These are phyloP conservation scores for Puma concolor DNA, from an alignment of 2,113 vertebrate species.

Conservation along the genomic window DNA sequence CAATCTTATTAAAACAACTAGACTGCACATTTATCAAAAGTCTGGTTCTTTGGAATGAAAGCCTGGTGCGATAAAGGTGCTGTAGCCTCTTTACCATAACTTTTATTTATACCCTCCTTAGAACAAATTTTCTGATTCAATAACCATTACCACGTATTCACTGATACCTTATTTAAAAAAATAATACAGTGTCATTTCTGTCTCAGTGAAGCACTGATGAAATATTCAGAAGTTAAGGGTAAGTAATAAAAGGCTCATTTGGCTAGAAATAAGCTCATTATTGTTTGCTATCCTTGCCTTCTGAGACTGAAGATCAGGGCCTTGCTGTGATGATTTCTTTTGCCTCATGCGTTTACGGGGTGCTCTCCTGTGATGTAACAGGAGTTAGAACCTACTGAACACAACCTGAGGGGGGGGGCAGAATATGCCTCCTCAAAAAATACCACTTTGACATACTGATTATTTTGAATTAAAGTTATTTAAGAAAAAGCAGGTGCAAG, in stretches of 20 bases:
- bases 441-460: neutral
- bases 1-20: slow-evolving; percentile 7
- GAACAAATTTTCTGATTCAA: slow-evolving; percentile 20
- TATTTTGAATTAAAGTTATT: neutral
- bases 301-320: neutral
- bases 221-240: slow-evolving; percentile 29
- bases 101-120: neutral
- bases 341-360: neutral
- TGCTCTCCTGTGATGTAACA: neutral
- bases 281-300: neutral
- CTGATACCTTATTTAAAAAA: slow-evolving; percentile 14
- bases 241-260: slow-evolving; percentile 15
- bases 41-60: neutral
- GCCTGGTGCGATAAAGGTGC: neutral
- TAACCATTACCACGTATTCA: neutral
- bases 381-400: neutral
- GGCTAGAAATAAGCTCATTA: slow-evolving; percentile 51
- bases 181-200: neutral
- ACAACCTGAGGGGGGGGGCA: neutral
- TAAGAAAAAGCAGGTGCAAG: neutral
- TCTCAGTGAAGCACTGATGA: slow-evolving; percentile 5
- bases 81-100: neutral
- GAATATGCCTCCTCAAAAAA: neutral
- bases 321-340: neutral
- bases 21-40: neutral